Base-by-base conservation (phyloP, 1,140 invertebrate genomes). In the Linepithema humile region DNA sequence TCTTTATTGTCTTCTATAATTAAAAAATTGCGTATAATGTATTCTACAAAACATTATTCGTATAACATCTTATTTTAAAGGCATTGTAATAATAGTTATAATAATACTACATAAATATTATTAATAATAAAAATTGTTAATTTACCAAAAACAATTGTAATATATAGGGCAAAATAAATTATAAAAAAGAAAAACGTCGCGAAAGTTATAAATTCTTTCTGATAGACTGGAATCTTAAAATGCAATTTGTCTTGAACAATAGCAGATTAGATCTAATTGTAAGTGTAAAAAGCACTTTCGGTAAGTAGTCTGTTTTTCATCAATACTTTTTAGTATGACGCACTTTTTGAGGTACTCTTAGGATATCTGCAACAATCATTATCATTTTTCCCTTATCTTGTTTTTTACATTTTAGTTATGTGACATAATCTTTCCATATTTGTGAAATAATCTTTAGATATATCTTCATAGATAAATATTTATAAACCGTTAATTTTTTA, bases 191-290 rank as follows among this genome's bases (percentile, higher is more conserved):
- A 26, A 89, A 91, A 88, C 85, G 86, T 91, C 85, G n/a, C n/a
- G 85, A 91, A 88, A 87, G 87, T 88, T 85, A 83, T 87, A 86
- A 86, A 90, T 91, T 91, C 86, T 75, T 89, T 90, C 87, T 82
- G 87, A 87, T 87, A 92, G 92, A 93, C 92, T 93, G 93, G 92
- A 93, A 91, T 93, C 92, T 92, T 92, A 91, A 90, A 91, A 91
- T 57, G 86, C 87, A 85, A 69, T 88, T 82, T 53, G 82, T 85
- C 82, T 17, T 20, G 85, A 89, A 85, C 20, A 4, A 43, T 55
- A 38, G 15, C 82, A 57, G 75, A 64, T 88, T 83, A 80, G 23
- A 86, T 69, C 88, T 85, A 82, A 85, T n/a, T n/a, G n/a, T n/a
- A n/a, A 82, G 15, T 89, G 73, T 90, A 89, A 92, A 91, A 90